These are phyloP conservation scores for Eulemur albifrons DNA, from an alignment of 2,797 vertebrate species.

Conservation along the genomic window DNA sequence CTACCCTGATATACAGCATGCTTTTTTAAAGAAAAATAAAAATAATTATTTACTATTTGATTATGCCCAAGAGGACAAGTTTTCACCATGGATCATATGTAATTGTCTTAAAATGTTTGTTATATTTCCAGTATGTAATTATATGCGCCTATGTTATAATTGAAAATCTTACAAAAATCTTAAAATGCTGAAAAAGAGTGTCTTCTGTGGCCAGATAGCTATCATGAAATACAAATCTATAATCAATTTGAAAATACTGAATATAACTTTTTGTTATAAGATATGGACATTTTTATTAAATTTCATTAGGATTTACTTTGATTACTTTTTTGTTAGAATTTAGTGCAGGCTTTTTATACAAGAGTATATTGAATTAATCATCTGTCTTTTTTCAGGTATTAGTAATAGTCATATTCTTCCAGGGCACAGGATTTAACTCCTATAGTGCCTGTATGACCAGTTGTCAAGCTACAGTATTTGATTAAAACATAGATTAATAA, in stretches of 20 bases:
- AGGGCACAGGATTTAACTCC: constrained; percentile 79
- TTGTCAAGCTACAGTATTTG: constrained; percentile 81
- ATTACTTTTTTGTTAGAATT: constrained; percentile 68
- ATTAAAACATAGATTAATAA: constrained; percentile 87
- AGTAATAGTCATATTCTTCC: constrained; percentile 68
- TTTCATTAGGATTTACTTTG: constrained; percentile 75
- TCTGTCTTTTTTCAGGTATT: constrained; percentile 77
- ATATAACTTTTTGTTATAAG: constrained; percentile 62
- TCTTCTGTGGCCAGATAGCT: constrained; percentile 42
- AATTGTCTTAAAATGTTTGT: constrained; percentile 68
- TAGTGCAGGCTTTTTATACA: constrained; percentile 65
- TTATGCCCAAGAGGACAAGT: constrained; percentile 52
- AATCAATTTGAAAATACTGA: constrained; percentile 54
- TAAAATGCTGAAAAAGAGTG: neutral
- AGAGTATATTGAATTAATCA: constrained; percentile 72
- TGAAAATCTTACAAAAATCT: constrained; percentile 46
- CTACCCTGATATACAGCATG: constrained; percentile 11
- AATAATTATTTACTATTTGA: constrained; percentile 65
- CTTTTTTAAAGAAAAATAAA: constrained; percentile 45
- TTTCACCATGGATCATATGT: constrained; percentile 65
- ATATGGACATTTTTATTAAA: constrained; percentile 66
- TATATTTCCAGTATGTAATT: constrained; percentile 46
- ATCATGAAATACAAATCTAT: constrained; percentile 48
- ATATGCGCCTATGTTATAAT: neutral
- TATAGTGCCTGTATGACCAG: constrained; percentile 66